Conservation (phyloP, 1,140 invertebrate genomes). For the Adoxophyes honmai region DNA sequence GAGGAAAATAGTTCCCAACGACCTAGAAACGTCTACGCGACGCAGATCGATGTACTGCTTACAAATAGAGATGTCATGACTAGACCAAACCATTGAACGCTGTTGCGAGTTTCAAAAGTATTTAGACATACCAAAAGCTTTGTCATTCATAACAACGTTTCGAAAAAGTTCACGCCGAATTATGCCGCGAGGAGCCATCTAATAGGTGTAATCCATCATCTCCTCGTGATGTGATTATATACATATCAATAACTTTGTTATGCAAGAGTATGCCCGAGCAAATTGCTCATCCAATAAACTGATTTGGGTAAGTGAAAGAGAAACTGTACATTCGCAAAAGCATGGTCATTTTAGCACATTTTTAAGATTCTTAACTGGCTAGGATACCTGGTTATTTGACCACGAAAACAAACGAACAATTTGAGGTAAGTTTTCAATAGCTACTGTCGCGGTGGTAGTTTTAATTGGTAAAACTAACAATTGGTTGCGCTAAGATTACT, state of each 20-base stretch:
- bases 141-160: background rate
- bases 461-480: no score
- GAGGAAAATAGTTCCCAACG: conserved; percentile 25
- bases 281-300: conserved; percentile 1
- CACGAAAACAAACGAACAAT: no score
- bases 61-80: conserved; percentile 20
- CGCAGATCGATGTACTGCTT: conserved; percentile 34
- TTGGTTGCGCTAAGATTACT: no score
- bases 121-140: conserved; percentile 1
- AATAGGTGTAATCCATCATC: conserved; percentile 12
- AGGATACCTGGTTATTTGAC: no score
- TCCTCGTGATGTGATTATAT: conserved; percentile 14
- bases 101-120: background rate
- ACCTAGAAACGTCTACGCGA: conserved; percentile 35
- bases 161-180: conserved; percentile 9
- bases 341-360: background rate
- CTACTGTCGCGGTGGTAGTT: no score
- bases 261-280: background rate
- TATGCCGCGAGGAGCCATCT: conserved; percentile 6
- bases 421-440: no score
- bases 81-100: background rate
- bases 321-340: background rate
- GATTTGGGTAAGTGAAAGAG: conserved; percentile 8
- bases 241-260: conserved; percentile 3
- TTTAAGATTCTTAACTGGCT: no score